Conservation (phyloP, 2,888 invertebrate genomes). For the Exephanes ischioxanthus region DNA sequence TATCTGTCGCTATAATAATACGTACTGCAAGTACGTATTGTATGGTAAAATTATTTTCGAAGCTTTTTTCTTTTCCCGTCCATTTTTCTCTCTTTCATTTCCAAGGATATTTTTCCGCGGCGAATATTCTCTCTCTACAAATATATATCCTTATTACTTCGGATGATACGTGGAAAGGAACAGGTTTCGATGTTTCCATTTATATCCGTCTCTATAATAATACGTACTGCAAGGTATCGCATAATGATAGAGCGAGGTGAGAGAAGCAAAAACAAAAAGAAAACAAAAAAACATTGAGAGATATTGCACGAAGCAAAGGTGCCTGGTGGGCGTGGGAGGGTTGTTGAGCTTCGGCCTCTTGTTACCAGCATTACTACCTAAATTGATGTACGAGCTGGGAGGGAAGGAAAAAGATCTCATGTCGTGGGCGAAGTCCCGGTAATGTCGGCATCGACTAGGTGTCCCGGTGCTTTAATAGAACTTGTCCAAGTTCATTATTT, state of each 20-base stretch:
- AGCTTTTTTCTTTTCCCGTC: too few relatives aligned
- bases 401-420: conserved; percentile 62
- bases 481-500: conserved; percentile 83
- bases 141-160: not conserved
- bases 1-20: not conserved
- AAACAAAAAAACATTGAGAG: conserved; percentile 38
- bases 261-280: not conserved
- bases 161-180: conserved; percentile 12
- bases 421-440: conserved; percentile 38
- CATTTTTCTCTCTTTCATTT: too few relatives aligned
- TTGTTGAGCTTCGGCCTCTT: conserved; percentile 45
- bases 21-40: not conserved
- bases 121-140: too few relatives aligned
- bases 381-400: conserved; percentile 74
- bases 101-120: too few relatives aligned
- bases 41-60: not conserved
- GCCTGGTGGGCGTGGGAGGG: conserved; percentile 18
- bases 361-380: conserved; percentile 60
- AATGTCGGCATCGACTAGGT: conserved; percentile 67
- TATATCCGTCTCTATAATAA: not conserved
- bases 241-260: conserved; percentile 15
- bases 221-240: not conserved
- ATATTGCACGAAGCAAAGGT: not conserved
- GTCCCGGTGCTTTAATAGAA: conserved; percentile 80
- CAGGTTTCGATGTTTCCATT: not conserved